A percentile compares a stretch with the other conserved stretches of the same genome.
phyloP scores from a whole-genome alignment of 1,140 invertebrate genomes.

The Lepeophtheirus salmonis region DNA sequence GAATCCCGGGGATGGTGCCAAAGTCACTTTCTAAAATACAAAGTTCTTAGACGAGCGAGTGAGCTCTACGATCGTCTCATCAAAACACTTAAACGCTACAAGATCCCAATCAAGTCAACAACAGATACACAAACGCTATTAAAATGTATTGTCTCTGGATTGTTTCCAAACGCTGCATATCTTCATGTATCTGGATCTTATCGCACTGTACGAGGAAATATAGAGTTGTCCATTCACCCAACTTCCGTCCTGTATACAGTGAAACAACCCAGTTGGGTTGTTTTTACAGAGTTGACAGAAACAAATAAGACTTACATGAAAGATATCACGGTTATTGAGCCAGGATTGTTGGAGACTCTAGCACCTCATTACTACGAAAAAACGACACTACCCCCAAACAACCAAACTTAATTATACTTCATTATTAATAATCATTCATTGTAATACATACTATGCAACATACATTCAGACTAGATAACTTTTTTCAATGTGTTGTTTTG shows the following conservation, averaged over 20 bases:
- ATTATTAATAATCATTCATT: not conserved
- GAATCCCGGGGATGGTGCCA: slow-evolving; percentile 64
- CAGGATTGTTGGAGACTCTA: slow-evolving; percentile 70
- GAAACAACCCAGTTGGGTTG: slow-evolving; percentile 65
- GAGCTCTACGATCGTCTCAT: slow-evolving; percentile 41
- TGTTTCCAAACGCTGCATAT: slow-evolving; percentile 82
- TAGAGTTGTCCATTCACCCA: slow-evolving; percentile 61
- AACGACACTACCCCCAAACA: slow-evolving; percentile 19
- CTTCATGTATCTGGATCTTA: slow-evolving; percentile 68
- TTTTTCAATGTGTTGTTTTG: too few relatives aligned
- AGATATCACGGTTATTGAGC: slow-evolving; percentile 66
- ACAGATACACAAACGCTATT: slow-evolving; percentile 42
- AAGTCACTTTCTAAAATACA: slow-evolving; percentile 67
- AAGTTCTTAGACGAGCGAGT: slow-evolving; percentile 56
- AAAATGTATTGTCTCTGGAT: slow-evolving; percentile 62
- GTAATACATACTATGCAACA: too few relatives aligned
- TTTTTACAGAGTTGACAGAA: slow-evolving; percentile 63
- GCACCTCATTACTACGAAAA: slow-evolving; percentile 84
- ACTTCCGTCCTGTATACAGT: slow-evolving; percentile 68
- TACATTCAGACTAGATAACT: too few relatives aligned
- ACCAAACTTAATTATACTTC: too few relatives aligned
- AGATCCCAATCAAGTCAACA: slow-evolving; percentile 2
- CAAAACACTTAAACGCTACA: slow-evolving; percentile 3
- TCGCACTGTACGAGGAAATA: slow-evolving; percentile 58
- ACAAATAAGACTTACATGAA: slow-evolving; percentile 63